These are phyloP conservation scores for Cylindroiulus punctatus DNA, from an alignment of 2,888 invertebrate species.

Conservation along the genomic window DNA sequence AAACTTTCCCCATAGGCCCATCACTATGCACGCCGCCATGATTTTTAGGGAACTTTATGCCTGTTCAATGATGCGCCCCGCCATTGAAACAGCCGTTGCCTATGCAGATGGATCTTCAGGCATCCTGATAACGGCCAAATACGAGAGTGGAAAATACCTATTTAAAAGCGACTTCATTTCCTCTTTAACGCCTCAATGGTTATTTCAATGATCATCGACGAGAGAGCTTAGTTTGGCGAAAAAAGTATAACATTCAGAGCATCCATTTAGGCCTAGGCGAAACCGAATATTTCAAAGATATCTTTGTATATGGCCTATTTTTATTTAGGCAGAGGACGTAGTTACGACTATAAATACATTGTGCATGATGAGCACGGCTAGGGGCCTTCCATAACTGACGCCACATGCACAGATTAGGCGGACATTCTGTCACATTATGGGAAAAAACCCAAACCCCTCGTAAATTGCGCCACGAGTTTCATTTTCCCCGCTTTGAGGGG, in stretches of 20 bases:
- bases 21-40: conserved; percentile 37
- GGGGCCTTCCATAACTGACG: neutral
- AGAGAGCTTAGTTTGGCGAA: neutral
- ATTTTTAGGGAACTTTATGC: conserved; percentile 13
- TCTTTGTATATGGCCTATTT: neutral
- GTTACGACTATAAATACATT: neutral
- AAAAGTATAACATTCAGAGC: conserved; percentile 8
- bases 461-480: too few relatives aligned
- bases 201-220: conserved; percentile 22
- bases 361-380: neutral
- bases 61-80: conserved; percentile 3
- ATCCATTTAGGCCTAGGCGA: neutral
- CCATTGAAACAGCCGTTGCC: conserved; percentile 22
- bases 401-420: too few relatives aligned
- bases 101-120: conserved; percentile 17
- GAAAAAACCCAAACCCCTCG: too few relatives aligned
- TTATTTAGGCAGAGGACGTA: neutral
- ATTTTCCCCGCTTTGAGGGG: too few relatives aligned
- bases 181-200: conserved; percentile 19
- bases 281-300: neutral
- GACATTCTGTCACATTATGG: too few relatives aligned
- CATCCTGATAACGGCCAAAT: conserved; percentile 10
- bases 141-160: conserved; percentile 23
- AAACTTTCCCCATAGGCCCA: conserved; percentile 38
- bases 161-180: conserved; percentile 29